Evolutionary conservation across 2,888 invertebrate species (phyloP).

Genomic region (Spicauda simplicius): DNA sequence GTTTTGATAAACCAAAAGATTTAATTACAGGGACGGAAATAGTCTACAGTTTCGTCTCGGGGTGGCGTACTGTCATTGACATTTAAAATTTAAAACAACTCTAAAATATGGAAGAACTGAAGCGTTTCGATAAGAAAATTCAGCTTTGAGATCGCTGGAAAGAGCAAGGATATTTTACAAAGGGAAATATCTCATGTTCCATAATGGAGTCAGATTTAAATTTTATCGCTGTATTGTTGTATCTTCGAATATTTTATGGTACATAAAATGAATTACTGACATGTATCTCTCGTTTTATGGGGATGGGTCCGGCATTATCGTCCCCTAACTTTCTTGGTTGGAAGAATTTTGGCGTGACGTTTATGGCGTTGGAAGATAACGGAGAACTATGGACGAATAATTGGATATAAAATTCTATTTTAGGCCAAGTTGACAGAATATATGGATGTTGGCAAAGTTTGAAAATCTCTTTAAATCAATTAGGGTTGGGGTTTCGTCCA

Average conservation of each 20-base stretch:
- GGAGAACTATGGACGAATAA: slow-evolving; percentile 29
- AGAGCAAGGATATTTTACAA: slow-evolving; percentile 30
- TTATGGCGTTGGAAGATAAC: slow-evolving; percentile 31
- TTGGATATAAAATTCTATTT: slow-evolving; percentile 28
- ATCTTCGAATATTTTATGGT: slow-evolving; percentile 57
- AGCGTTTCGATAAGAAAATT: slow-evolving; percentile 33
- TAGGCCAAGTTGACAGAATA: not conserved
- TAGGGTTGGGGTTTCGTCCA: not conserved
- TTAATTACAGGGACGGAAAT: not conserved
- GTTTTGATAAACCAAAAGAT: not conserved
- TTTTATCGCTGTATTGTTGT: slow-evolving; percentile 49
- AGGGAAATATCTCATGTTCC: slow-evolving; percentile 29
- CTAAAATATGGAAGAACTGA: slow-evolving; percentile 25
- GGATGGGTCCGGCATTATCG: slow-evolving; percentile 48
- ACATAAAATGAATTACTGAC: slow-evolving; percentile 63
- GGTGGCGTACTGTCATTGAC: slow-evolving; percentile 5
- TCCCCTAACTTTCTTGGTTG: slow-evolving; percentile 33
- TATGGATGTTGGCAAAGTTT: not conserved
- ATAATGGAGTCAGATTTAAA: slow-evolving; percentile 38
- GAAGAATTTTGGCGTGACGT: slow-evolving; percentile 36
- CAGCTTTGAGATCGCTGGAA: slow-evolving; percentile 24
- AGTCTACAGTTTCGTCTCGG: not conserved
- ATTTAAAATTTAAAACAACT: slow-evolving; percentile 25
- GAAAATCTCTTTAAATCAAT: not conserved
- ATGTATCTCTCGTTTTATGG: slow-evolving; percentile 50